phyloP scores from a whole-genome alignment of 2,797 vertebrate species.

The Cottoperca gobio region DNA sequence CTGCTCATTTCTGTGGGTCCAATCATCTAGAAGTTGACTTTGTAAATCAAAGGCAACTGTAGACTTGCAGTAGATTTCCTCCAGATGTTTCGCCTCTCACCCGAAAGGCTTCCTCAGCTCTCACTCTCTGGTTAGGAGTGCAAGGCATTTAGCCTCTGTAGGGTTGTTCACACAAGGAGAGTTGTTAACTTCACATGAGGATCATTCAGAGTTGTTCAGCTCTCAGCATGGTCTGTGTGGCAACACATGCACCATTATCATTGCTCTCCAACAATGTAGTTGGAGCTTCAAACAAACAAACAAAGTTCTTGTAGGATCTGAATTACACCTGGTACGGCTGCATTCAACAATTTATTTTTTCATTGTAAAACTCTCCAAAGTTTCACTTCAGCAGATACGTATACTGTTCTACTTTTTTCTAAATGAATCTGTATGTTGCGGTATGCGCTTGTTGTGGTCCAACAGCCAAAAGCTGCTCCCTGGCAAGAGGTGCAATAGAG shows the following conservation, averaged over 20 bases:
- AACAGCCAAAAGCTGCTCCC: neutral
- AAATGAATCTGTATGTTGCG: no score
- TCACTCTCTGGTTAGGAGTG: neutral
- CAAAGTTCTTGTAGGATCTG: neutral
- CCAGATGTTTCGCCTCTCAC: neutral
- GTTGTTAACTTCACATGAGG: neutral
- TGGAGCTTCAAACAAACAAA: neutral
- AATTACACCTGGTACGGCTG: neutral
- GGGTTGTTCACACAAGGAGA: neutral
- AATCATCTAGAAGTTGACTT: neutral
- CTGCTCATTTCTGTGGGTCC: neutral
- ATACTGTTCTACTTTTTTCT: no score
- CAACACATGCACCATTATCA: no score
- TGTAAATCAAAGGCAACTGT: conserved; percentile 2
- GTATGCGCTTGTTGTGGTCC: neutral
- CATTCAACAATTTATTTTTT: no score
- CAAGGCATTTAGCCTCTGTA: neutral
- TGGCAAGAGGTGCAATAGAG: conserved; percentile 1
- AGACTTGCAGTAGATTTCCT: neutral
- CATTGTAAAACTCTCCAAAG: neutral
- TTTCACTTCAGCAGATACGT: no score
- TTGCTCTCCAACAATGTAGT: no score
- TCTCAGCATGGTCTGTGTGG: neutral
- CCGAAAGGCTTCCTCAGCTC: neutral
- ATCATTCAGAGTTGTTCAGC: neutral